Conservation (phyloP, 2,113 vertebrate species). For the Lathamus discolor region DNA sequence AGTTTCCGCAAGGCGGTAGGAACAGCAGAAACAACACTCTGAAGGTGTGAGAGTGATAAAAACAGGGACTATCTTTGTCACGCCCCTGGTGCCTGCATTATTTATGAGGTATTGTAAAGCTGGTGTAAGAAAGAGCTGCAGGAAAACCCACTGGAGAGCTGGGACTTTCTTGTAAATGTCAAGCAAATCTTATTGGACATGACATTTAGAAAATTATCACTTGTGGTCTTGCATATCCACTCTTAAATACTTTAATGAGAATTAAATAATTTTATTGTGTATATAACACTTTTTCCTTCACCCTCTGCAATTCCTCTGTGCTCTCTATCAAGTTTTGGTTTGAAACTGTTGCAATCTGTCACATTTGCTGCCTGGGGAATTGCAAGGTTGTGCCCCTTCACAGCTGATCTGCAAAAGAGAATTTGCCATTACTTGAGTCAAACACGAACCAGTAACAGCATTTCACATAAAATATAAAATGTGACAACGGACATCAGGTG, state of each 20-base stretch:
- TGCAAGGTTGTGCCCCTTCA: slow-evolving; percentile 32
- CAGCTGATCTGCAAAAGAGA: slow-evolving; percentile 55
- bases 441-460: slow-evolving; percentile 40
- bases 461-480: slow-evolving; percentile 14
- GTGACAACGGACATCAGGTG: slow-evolving; percentile 45
- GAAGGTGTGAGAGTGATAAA: neutral
- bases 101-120: slow-evolving; percentile 62
- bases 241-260: slow-evolving; percentile 65
- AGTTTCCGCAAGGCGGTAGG: neutral
- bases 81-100: slow-evolving; percentile 6
- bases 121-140: neutral
- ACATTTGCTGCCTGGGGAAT: slow-evolving; percentile 47
- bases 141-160: slow-evolving; percentile 70
- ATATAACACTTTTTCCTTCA: slow-evolving; percentile 33
- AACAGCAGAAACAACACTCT: neutral
- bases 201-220: slow-evolving; percentile 78
- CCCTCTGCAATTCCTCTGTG: slow-evolving; percentile 3
- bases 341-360: slow-evolving; percentile 42
- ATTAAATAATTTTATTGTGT: slow-evolving; percentile 18
- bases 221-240: slow-evolving; percentile 35
- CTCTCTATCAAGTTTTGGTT: slow-evolving; percentile 8
- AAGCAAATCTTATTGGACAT: slow-evolving; percentile 68
- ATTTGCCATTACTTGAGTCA: slow-evolving; percentile 40
- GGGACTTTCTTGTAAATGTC: slow-evolving; percentile 74
- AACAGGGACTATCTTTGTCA: neutral